Conservation (phyloP, 1,140 invertebrate genomes). For the Linepithema humile region DNA sequence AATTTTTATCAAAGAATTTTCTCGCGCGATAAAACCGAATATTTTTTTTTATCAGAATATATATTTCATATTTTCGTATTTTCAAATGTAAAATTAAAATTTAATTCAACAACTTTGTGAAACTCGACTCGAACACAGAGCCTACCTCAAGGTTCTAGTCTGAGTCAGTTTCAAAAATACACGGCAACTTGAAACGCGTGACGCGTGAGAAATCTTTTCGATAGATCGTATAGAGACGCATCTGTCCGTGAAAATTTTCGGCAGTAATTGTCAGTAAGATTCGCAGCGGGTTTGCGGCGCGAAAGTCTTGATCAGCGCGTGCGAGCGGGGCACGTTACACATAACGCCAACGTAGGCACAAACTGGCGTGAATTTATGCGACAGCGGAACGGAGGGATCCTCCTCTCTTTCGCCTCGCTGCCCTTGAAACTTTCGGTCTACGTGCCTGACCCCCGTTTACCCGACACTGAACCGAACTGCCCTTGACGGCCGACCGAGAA, state of each 20-base stretch:
- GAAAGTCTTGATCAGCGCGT: not conserved
- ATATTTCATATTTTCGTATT: no score
- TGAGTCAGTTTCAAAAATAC: not conserved
- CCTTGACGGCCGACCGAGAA: slow-evolving; percentile 62
- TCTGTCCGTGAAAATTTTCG: not conserved
- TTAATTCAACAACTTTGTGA: no score
- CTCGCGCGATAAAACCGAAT: no score
- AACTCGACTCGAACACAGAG: not conserved
- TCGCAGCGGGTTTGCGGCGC: not conserved
- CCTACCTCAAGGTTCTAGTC: slow-evolving; percentile 21
- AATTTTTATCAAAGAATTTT: no score
- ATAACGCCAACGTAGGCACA: not conserved
- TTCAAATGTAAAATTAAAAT: no score
- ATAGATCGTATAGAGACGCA: slow-evolving; percentile 18
- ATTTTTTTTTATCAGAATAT: no score
- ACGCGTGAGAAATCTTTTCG: not conserved
- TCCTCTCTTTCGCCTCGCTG: slow-evolving; percentile 49
- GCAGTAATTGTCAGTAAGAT: not conserved
- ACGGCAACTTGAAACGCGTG: not conserved
- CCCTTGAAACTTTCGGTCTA: slow-evolving; percentile 72
- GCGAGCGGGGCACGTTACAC: no score
- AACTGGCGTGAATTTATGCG: slow-evolving; percentile 28
- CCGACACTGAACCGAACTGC: slow-evolving; percentile 61
- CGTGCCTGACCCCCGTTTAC: slow-evolving; percentile 68
- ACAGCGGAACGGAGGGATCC: slow-evolving; percentile 26